These are phyloP conservation scores for Heterotilapia buettikoferi DNA, from an alignment of 2,113 vertebrate genomes.

Conservation along the genomic window DNA sequence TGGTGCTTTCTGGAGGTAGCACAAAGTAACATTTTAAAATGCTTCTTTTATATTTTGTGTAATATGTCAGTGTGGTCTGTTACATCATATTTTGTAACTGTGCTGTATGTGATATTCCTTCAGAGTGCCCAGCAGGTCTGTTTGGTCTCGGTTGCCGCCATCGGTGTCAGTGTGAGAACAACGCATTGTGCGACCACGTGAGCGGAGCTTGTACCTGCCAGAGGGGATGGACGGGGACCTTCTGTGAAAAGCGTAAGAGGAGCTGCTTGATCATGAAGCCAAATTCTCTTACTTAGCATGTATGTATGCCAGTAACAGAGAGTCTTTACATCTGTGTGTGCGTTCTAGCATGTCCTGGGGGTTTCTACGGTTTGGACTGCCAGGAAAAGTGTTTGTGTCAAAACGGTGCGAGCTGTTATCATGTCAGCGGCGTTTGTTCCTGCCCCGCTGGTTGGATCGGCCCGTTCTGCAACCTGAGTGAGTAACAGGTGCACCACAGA, in stretches of 20 bases:
- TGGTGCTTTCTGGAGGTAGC: not conserved
- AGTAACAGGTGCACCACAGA: conserved; percentile 25
- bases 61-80: not conserved
- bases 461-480: conserved; percentile 76
- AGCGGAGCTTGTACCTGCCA: conserved; percentile 88
- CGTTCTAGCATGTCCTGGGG: conserved; percentile 82
- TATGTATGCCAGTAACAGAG: not conserved
- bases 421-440: conserved; percentile 70
- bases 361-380: conserved; percentile 88
- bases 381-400: conserved; percentile 78
- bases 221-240: conserved; percentile 85
- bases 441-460: conserved; percentile 81
- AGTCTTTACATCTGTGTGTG: not conserved
- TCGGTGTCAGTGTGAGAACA: conserved; percentile 83
- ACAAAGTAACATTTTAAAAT: not conserved
- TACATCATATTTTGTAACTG: not conserved
- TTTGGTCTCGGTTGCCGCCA: conserved; percentile 80
- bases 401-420: conserved; percentile 76
- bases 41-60: not conserved
- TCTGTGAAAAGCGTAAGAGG: conserved; percentile 83
- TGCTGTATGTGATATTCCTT: not conserved
- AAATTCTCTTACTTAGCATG: not conserved
- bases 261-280: not conserved
- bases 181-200: conserved; percentile 84
- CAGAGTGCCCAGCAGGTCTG: conserved; percentile 80